Percentiles rank a stretch among this genome's conserved stretches.
These are phyloP conservation scores for Crotalus viridis DNA, from an alignment of 2,113 vertebrate species.

Conservation along the genomic window DNA sequence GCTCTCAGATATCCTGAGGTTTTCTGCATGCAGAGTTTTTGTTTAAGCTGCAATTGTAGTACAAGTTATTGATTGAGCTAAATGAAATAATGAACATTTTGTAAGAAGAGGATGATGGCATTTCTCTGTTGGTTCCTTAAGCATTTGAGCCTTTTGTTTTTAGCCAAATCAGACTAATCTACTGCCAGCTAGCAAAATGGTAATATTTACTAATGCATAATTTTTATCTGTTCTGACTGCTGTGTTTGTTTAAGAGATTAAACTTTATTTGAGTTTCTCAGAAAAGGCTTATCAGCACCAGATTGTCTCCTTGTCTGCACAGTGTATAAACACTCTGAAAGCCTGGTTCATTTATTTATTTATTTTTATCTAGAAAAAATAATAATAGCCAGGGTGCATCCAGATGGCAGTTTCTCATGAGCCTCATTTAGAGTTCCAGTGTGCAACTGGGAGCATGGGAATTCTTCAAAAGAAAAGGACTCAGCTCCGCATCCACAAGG, in stretches of 20 bases:
- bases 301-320: conserved; percentile 12
- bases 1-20: not conserved
- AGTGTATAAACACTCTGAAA: not conserved
- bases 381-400: not conserved
- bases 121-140: not conserved
- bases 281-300: conserved; percentile 3
- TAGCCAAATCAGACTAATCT: conserved; percentile 30
- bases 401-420: conserved; percentile 3
- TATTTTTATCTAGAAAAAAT: not conserved
- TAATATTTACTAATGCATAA: conserved; percentile 37
- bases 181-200: not conserved
- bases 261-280: conserved; percentile 28
- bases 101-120: not conserved
- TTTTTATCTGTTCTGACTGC: conserved; percentile 11
- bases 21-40: not conserved
- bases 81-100: not conserved
- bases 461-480: not conserved
- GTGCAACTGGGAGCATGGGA: not conserved
- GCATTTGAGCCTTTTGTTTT: conserved; percentile 22
- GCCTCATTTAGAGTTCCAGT: not conserved
- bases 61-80: not conserved
- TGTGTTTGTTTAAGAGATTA: conserved; percentile 39
- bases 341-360: not conserved
- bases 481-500: not conserved
- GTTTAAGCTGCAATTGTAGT: not conserved